Evolutionary conservation across 2,797 vertebrate genomes (phyloP), one percentile per base, ranked within the genome.

Genomic region (Rallus crepitans): DNA sequence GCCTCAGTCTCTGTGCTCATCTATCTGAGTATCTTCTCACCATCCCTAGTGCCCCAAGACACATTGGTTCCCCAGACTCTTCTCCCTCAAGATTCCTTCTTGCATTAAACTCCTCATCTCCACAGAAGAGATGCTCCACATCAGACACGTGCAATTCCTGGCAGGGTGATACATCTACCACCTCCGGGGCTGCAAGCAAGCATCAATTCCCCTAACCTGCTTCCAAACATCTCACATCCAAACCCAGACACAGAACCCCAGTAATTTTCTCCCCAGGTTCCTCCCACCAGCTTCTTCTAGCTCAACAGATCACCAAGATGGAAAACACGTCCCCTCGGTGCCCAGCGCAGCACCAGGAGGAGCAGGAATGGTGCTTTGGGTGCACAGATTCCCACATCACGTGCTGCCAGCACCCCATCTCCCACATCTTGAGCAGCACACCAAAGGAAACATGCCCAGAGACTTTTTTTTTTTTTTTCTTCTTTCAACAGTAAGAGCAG

Each of bases 141-240:
- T 0, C 0, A 1, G 28, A 10, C 0, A 0, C 3, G 24, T 11
- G 6, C 2, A 0, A 63, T 30, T 47, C 61, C 75, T 7, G 19
- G 21, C 42, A 56, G 59, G 33, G 64, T 0, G 9, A 47, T 3
- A 37, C 60, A 48, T 19, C 60, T 33, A 9, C 40, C 24, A 59
- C 61, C 52, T 27, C 37, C 31, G 1, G 0, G 18, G n/a, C 42
- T 45, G 42, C 42, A 45, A 19, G 39, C 59, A 56, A 56, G 50
- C 24, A 17, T 55, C 7, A 12, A 7, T 9, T 42, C 18, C 61
- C 78, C 25, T 25, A 33, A 1, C 48, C 40, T 50, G 52, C 42
- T 61, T 35, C 27, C 48, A 31, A 63, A n/a, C 17, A 20, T 33
- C 50, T 35, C 20, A 8, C 24, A 23, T 1, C 48, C 75, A 57